Percentiles rank a stretch among this genome's conserved stretches.
Evolutionary conservation across 2,113 vertebrate genomes (phyloP).

Genomic region (Misgurnus anguillicaudatus): DNA sequence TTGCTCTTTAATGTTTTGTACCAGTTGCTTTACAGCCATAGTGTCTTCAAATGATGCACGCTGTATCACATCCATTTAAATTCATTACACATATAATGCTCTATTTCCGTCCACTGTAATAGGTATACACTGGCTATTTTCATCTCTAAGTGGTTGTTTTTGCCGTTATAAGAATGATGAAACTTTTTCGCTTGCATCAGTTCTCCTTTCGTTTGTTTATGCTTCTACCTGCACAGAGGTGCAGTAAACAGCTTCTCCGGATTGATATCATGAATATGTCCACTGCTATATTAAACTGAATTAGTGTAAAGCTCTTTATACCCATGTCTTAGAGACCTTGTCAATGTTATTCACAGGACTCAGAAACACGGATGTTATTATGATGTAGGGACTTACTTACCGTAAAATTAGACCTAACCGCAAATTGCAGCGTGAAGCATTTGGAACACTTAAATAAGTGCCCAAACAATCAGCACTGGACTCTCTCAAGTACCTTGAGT

Average conservation of each 20-base stretch:
- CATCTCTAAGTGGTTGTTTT: neutral
- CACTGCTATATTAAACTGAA: neutral
- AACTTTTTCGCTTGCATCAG: neutral
- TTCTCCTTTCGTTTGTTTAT: neutral
- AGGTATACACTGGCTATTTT: neutral
- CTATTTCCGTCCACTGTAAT: neutral
- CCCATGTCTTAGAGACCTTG: neutral
- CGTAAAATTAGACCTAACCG: constrained; percentile 12
- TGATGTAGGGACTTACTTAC: neutral
- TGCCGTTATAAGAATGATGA: neutral
- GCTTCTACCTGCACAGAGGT: neutral
- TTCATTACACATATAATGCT: constrained; percentile 14
- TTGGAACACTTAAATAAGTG: constrained; percentile 27
- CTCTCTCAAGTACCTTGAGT: neutral
- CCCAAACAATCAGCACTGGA: constrained; percentile 17
- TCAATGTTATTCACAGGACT: neutral
- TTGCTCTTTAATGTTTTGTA: neutral
- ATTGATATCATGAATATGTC: neutral
- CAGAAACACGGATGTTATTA: neutral
- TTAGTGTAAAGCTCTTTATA: neutral
- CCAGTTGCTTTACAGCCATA: neutral
- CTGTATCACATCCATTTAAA: neutral
- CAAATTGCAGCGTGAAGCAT: constrained; percentile 27
- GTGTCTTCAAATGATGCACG: neutral
- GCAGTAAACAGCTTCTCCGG: neutral